Percentiles rank a stretch among this genome's conserved stretches.
Conservation (phyloP, 2,888 invertebrate species). For the Pherbina coryleti region DNA sequence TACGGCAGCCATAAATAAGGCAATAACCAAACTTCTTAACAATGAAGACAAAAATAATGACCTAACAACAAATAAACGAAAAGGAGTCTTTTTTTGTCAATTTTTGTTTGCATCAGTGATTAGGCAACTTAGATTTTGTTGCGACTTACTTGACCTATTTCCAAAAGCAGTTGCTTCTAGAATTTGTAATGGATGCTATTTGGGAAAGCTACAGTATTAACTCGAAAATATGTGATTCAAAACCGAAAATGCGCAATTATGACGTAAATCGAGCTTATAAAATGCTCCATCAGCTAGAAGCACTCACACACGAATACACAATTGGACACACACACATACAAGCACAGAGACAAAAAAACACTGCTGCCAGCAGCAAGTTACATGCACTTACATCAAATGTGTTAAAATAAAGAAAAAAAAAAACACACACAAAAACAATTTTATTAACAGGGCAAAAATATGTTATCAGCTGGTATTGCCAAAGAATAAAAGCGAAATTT, state of each 20-base stretch:
- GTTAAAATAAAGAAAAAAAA: not conserved
- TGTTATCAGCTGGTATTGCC: not conserved
- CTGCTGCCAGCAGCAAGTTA: too few species aligned
- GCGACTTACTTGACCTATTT: too few species aligned
- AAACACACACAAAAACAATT: not conserved
- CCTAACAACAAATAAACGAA: too few species aligned
- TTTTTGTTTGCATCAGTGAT: too few species aligned
- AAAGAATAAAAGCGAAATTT: conserved; percentile 25
- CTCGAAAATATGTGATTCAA: not conserved
- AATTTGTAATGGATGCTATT: not conserved
- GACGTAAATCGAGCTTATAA: not conserved
- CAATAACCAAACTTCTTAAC: too few species aligned
- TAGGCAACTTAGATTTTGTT: too few species aligned
- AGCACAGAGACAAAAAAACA: not conserved
- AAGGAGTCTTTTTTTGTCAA: too few species aligned
- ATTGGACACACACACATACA: not conserved
- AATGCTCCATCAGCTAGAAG: conserved; percentile 8
- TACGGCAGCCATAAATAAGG: too few species aligned
- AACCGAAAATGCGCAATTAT: conserved; percentile 9
- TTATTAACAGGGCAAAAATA: not conserved
- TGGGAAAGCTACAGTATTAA: not conserved
- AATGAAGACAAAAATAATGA: too few species aligned
- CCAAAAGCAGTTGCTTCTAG: too few species aligned
- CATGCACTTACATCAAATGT: not conserved
- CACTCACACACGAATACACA: not conserved